Evolutionary conservation across 2,113 vertebrate genomes (phyloP).

Genomic region (Garra rufa): DNA sequence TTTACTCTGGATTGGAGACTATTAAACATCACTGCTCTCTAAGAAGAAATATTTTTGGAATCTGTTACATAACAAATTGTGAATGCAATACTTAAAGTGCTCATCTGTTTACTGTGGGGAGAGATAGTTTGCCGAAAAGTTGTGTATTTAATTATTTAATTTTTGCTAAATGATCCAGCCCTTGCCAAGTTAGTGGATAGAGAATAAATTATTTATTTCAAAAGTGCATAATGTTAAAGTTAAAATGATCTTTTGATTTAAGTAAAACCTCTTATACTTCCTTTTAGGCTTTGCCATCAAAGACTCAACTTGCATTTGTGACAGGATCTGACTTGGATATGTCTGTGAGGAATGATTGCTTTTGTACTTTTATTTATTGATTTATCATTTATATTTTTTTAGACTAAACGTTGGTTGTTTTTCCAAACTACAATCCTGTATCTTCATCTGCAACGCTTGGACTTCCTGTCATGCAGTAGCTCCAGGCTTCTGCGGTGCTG

Average conservation of each 20-base stretch:
- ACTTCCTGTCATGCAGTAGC: slow-evolving; percentile 8
- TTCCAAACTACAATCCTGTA: neutral
- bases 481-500: neutral
- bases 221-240: neutral
- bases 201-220: neutral
- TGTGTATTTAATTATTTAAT: neutral
- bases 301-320: slow-evolving; percentile 3
- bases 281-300: neutral
- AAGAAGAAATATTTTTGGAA: neutral
- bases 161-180: neutral
- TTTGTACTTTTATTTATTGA: neutral
- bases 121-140: neutral
- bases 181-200: neutral
- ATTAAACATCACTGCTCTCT: neutral
- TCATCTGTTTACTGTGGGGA: neutral
- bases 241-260: neutral
- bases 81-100: neutral
- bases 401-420: neutral
- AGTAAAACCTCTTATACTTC: neutral
- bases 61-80: neutral
- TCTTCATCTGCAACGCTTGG: neutral
- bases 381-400: neutral
- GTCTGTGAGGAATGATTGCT: neutral
- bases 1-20: neutral
- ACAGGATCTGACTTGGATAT: neutral